Evolutionary conservation across 2,797 vertebrate species (phyloP), one percentile per base, ranked within the genome.

Genomic region (Oreochromis mossambicus): DNA sequence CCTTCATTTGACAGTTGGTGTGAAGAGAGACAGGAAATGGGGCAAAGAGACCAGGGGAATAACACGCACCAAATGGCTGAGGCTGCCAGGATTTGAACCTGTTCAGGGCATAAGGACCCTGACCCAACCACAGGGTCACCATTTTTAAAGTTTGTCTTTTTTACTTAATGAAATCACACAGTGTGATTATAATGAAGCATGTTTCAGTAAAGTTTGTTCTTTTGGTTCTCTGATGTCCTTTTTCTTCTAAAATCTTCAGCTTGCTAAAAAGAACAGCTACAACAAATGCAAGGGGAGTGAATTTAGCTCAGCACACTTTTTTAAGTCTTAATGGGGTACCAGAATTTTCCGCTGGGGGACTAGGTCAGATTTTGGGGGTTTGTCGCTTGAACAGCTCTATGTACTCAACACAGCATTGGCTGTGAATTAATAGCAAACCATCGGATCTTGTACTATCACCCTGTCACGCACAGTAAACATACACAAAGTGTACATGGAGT

Each of bases 291-390:
- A 81, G n/a, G 41, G 83, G 48, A 85, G 52, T 76, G 76, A 82
- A 88, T 91, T 87, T 88, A 90, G 83, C 80, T 81, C 84, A 88
- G 88, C 85, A 86, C 58, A 46, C 41, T 80, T 90, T 87, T 83
- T 58, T 32, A 73, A 73, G 68, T 29, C 43, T 73, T 48, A 73
- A 63, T 12, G 19, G 32, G 12, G 17, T 36, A 36, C 32, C 58
- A 36, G 4, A 63, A 36, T 36, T 36, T 36, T 63, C 19, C 3
- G 32, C 17, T 73, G 43, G 15, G 43, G 68, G 21, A 73, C 6
- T 48, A 48, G 6, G 4, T 17, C 17, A 7, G 10, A 12, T 29
- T 48, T 73, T 73, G 10, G 68, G 24, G 15, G 14, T 48, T 73
- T 73, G 24, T 73, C 48, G 41, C 4, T 48, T 73, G 68, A 29